A percentile compares a stretch with the other conserved stretches of the same genome.
phyloP scores from a whole-genome alignment of 1,140 invertebrate genomes.

The Dinoponera quadriceps region DNA sequence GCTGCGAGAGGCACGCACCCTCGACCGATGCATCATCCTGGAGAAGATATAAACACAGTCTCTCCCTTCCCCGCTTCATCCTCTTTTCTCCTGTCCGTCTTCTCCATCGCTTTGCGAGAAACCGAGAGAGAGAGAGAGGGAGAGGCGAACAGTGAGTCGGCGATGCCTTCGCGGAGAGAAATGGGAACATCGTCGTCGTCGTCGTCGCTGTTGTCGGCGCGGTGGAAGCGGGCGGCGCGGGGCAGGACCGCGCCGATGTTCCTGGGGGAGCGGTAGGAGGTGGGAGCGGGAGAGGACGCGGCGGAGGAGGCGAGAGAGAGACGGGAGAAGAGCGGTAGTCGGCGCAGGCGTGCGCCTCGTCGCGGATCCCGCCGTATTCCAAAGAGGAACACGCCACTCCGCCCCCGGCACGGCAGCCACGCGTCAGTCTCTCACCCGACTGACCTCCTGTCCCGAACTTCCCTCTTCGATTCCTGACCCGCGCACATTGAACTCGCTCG shows the following conservation, averaged over 20 bases:
- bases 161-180: conserved; percentile 36
- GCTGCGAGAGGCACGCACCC: not conserved
- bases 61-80: not conserved
- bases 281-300: conserved; percentile 21
- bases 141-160: conserved; percentile 6
- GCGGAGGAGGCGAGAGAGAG: conserved; percentile 65
- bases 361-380: conserved; percentile 82
- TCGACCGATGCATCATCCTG: conserved; percentile 16
- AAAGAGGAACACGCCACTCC: conserved; percentile 83
- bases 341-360: conserved; percentile 81
- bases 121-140: no score
- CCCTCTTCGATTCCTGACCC: conserved; percentile 75
- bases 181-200: conserved; percentile 54
- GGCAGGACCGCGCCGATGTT: conserved; percentile 55
- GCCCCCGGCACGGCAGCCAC: conserved; percentile 84
- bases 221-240: conserved; percentile 4
- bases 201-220: conserved; percentile 39
- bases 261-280: conserved; percentile 50
- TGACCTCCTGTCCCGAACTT: conserved; percentile 80
- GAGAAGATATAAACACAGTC: conserved; percentile 36
- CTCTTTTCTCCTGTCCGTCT: conserved; percentile 14
- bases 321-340: conserved; percentile 41
- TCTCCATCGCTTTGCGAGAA: conserved; percentile 4
- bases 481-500: conserved; percentile 71
- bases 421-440: conserved; percentile 81